Base-by-base conservation (phyloP, 2,888 invertebrate species). In the Sisyra nigra region DNA sequence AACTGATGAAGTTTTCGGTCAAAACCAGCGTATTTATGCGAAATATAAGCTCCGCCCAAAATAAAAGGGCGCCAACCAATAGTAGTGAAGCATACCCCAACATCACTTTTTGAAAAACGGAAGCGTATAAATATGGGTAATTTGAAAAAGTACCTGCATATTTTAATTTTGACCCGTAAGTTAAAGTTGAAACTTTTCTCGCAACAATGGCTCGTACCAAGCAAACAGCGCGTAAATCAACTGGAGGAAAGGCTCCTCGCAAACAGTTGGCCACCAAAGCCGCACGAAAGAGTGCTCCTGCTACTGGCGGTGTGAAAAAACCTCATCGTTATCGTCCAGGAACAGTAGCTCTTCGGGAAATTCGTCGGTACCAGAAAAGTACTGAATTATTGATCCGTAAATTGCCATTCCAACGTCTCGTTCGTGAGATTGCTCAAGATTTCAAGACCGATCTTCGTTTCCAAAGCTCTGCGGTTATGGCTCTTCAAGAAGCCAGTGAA, bases 401-500 rank as follows among this genome's bases (percentile, higher is more conserved):
- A 55, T 56, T 74, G 47, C 74, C 74, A 83, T 24, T 24, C 24
- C 24, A 24, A 24, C 24, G 24, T 24, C 24, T 24, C 24, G 24
- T 24, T 24, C 24, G 24, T 24, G 24, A 24, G 24, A 24, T 24
- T 24, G 24, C 24, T 7, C 24, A 24, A 7, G 24, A 24, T 7
- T 24, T 24, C 24, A 24, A 24, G 7, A 24, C 24, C 24, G 24
- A 24, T 7, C 7, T 24, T 3, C 24, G 24, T 24, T 24, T 24
- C 24, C 24, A 24, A 24, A 24, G 24, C 7, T 24, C 24, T 5
- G 24, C 24, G 3, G 24, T 24, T 3, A 24, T 24, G 24, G 24
- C 24, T 24, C 24, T 24, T 24, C 24, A 83, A 73, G 87, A 87
- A 68, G 82, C 83, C 30, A 76, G 78, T 52, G 84, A 85, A 63